Percentiles rank a stretch among this genome's conserved stretches.
Conservation (phyloP, 2,797 vertebrate genomes). For the Cryptoblepharus egeriae region DNA sequence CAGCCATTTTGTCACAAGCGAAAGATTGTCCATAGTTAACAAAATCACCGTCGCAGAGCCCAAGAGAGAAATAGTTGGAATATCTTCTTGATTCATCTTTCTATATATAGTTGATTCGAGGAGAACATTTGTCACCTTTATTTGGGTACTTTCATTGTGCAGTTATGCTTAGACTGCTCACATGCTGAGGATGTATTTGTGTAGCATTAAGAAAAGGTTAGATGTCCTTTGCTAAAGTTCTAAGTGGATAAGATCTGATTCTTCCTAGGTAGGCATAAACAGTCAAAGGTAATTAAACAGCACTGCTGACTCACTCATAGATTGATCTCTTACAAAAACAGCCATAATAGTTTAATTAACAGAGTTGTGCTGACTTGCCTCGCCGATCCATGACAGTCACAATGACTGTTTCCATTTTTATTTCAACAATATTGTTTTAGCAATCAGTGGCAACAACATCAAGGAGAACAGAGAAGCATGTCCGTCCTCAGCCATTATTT, state of each 20-base stretch:
- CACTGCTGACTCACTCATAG: background rate
- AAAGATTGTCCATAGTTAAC: no score
- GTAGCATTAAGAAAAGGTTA: slow-evolving; percentile 9
- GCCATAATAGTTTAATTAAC: slow-evolving; percentile 36
- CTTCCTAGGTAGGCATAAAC: slow-evolving; percentile 11
- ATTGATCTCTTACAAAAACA: slow-evolving; percentile 30
- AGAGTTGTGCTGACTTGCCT: slow-evolving; percentile 28
- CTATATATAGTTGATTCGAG: background rate
- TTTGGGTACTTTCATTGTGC: background rate
- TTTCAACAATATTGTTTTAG: slow-evolving; percentile 44
- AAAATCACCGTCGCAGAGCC: no score
- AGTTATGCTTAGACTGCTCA: background rate
- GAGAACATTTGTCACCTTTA: slow-evolving; percentile 2
- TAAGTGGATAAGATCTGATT: background rate
- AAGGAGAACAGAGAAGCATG: no score
- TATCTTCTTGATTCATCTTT: no score
- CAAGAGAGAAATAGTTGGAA: no score
- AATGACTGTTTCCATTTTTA: slow-evolving; percentile 6
- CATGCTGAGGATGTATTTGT: background rate
- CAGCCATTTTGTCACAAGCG: no score
- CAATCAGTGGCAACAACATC: slow-evolving; percentile 30
- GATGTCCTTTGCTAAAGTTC: background rate
- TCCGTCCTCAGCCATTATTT: no score
- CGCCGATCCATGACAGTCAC: slow-evolving; percentile 23
- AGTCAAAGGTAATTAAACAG: slow-evolving; percentile 36